Base-by-base conservation (phyloP, 2,113 vertebrate species). In the Tyto alba region DNA sequence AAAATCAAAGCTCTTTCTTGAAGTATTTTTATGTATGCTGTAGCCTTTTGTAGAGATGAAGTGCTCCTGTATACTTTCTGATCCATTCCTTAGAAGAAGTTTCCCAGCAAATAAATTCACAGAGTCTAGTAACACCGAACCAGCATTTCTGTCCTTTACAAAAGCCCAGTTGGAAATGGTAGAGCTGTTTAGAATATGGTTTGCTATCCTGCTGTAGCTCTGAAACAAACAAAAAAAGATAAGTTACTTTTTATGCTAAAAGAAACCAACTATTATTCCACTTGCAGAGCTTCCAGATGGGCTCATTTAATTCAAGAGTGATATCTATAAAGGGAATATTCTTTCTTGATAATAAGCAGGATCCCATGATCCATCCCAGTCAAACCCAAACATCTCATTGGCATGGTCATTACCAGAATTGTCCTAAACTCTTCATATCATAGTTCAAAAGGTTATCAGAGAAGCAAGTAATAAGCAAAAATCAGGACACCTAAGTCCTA, bases 51-150 rank as follows among this genome's bases (percentile, higher is more conserved):
- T 96, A 85, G 96, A 92, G 4, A 98, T 97, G 71, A 98, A 98
- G 64, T 41, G 85, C 10, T 98, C 97, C 30, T 87, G 94, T 21
- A 97, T 50, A 11, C 69, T 90, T 86, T 97, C 97, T 0, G 96
- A 91, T 0, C 94, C 93, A 0, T 96, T 93, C 1, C 23, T 59
- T 32, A 98, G 18, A 21, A 32, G 97, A 76, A 93, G 45, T 5
- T 60, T 88, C 48, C 90, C 34, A 9, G 98, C 97, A 41, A 99
- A 97, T 5, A 4, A 77, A 88, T 99, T 98, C 75, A 99, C 91
- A 0, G 98, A 98, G 41, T 93, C 90, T 83, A 99, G 68, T 69
- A 99, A 89, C 21, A 77, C 5, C 0, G 97, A 98, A 94, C 98
- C 94, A 19, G 60, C 63, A 18, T 75, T 82, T 79, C 56, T 89